Evolutionary conservation across 2,797 vertebrate species (phyloP).

Genomic region (Protosalanx chinensis): DNA sequence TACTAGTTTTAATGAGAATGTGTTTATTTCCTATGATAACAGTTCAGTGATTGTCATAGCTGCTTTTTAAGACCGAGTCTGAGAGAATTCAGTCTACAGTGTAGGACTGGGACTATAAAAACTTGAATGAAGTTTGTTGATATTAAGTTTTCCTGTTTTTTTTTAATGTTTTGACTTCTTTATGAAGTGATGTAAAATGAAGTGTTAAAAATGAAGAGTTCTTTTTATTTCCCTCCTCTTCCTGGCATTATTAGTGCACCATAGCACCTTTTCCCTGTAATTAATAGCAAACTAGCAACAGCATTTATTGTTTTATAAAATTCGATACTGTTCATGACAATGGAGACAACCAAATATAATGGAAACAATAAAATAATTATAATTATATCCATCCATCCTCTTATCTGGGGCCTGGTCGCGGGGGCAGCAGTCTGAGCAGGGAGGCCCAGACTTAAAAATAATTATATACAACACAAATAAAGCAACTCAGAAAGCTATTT

Average conservation of each 20-base stretch:
- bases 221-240: conserved; percentile 1
- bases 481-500: too few species aligned
- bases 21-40: conserved; percentile 10
- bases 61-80: not conserved
- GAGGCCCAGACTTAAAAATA: too few species aligned
- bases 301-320: conserved; percentile 5
- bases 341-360: not conserved
- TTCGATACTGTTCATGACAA: conserved; percentile 1
- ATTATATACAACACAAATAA: too few species aligned
- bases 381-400: too few species aligned
- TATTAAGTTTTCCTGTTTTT: not conserved
- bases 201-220: conserved; percentile 21
- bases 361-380: not conserved
- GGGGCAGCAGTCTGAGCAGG: too few species aligned
- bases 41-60: not conserved
- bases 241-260: not conserved
- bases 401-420: too few species aligned
- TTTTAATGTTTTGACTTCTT: conserved; percentile 35
- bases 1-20: not conserved
- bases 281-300: not conserved
- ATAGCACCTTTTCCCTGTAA: not conserved
- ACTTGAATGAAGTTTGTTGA: conserved; percentile 9
- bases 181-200: conserved; percentile 32
- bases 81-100: not conserved
- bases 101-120: conserved; percentile 1